phyloP scores from a whole-genome alignment of 2,888 invertebrate species.

The Nephrotoma appendiculata region DNA sequence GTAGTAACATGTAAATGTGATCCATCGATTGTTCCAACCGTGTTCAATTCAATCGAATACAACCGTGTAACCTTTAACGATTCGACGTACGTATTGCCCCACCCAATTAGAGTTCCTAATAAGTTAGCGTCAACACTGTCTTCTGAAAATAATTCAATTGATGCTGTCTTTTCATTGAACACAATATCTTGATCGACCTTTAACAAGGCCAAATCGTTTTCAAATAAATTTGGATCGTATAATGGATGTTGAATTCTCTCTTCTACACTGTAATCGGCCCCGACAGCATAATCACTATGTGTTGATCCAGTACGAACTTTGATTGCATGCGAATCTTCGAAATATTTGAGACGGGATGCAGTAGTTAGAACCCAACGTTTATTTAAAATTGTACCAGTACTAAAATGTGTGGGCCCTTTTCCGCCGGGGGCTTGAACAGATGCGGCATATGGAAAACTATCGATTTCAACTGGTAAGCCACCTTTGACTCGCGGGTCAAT shows the following conservation, averaged over 20 bases:
- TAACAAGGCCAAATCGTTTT: not conserved
- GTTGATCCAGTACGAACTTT: not conserved
- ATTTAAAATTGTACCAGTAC: slow-evolving; percentile 17
- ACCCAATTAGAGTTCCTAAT: not conserved
- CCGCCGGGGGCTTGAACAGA: not conserved
- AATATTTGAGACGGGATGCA: not conserved
- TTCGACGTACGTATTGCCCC: not conserved
- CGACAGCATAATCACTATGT: not conserved
- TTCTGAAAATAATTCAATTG: not conserved
- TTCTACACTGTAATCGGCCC: not conserved
- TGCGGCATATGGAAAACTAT: not conserved
- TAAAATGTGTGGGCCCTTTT: not conserved
- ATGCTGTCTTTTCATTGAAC: not conserved
- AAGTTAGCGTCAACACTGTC: not conserved
- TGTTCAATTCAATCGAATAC: not conserved
- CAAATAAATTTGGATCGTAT: not conserved
- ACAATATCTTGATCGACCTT: not conserved
- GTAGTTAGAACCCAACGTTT: not conserved
- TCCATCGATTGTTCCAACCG: not conserved
- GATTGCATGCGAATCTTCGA: not conserved
- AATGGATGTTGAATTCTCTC: not conserved
- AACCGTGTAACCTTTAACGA: not conserved
- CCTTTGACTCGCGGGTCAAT: not conserved
- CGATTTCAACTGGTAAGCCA: not conserved
- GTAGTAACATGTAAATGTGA: not conserved